These are phyloP conservation scores for Drosophila lini DNA, from an alignment of 1,140 invertebrate genomes.

Conservation along the genomic window DNA sequence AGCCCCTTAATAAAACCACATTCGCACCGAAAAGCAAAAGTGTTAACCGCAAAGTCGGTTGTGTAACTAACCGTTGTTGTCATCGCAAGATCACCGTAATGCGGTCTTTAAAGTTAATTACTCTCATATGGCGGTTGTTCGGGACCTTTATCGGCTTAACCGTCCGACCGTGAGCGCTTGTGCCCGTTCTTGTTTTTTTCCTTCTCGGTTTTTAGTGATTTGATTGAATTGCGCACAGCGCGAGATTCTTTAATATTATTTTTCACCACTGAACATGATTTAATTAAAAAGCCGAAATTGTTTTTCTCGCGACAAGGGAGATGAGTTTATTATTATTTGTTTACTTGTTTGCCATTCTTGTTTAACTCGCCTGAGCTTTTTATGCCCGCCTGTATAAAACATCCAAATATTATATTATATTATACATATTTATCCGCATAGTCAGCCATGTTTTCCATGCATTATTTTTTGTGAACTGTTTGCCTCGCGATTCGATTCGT, in stretches of 20 bases:
- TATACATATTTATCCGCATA: constrained; percentile 46
- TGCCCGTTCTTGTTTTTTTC: constrained; percentile 1
- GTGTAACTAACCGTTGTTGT: constrained; percentile 41
- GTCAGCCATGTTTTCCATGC: constrained; percentile 25
- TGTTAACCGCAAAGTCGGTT: constrained; percentile 44
- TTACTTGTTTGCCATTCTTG: constrained; percentile 43
- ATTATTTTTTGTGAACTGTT: constrained; percentile 41
- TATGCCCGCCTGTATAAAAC: constrained; percentile 30
- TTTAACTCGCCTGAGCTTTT: constrained; percentile 52
- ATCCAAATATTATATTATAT: constrained; percentile 43
- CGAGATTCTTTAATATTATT: constrained; percentile 46
- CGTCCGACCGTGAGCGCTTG: neutral
- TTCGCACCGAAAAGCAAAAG: constrained; percentile 55
- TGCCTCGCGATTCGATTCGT: constrained; percentile 34
- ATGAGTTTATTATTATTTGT: constrained; percentile 61
- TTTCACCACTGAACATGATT: constrained; percentile 64
- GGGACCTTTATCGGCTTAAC: constrained; percentile 27
- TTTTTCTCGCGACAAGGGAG: constrained; percentile 26
- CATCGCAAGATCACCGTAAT: constrained; percentile 46
- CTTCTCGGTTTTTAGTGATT: constrained; percentile 50
- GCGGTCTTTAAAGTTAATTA: constrained; percentile 52
- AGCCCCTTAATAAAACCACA: constrained; percentile 20
- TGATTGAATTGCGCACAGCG: constrained; percentile 59
- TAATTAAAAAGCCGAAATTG: constrained; percentile 73
- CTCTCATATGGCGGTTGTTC: constrained; percentile 18